Evolutionary conservation across 2,888 invertebrate genomes (phyloP), one percentile per base, ranked within the genome.

Genomic region (Muschampia plurimacula): DNA sequence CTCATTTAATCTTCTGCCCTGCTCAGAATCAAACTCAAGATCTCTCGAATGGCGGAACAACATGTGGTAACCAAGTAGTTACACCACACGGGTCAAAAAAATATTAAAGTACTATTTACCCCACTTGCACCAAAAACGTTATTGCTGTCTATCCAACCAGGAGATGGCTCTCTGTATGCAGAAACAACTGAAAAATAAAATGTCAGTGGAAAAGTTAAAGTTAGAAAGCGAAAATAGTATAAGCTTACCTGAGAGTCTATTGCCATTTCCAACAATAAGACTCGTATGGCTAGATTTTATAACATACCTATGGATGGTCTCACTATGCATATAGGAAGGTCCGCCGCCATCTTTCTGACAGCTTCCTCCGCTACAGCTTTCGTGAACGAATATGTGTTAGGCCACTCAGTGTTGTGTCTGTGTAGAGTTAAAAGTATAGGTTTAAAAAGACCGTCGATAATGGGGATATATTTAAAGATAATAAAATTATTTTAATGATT

Each of bases 371-470:
- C 65, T 3, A 66, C 36, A 1, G 65, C 65, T 36, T 66, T 66
- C 28, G 52, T 66, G 36, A 66, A 66, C n/a, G 65, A 36, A 28
- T 66, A 66, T 13, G 65, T 66, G 15, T 66, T 66, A 10, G 65
- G 65, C 65, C 65, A 66, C 2, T 66, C 65, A 1, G 49, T 13
- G 8, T 22, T 41, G 7, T 15, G n/a, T 9, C 63, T 63, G 15
- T 7, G 12, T 3, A 41, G 4, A 9, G 41, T 41, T 41, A 41
- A 41, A 41, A 41, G 7, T 41, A 41, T 41, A 41, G 41, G 41
- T 41, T 41, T 41, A 41, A 6, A 0, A 6, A 41, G 0, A 7
- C 41, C 41, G 9, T 41, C 41, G 9, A 41, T 41, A 41, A 9
- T 41, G 41, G 0, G 41, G 41, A 41, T 41, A 22, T 22, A 22